Conservation (phyloP, 2,888 invertebrate genomes). For the Pycnomerus fuliginosus region DNA sequence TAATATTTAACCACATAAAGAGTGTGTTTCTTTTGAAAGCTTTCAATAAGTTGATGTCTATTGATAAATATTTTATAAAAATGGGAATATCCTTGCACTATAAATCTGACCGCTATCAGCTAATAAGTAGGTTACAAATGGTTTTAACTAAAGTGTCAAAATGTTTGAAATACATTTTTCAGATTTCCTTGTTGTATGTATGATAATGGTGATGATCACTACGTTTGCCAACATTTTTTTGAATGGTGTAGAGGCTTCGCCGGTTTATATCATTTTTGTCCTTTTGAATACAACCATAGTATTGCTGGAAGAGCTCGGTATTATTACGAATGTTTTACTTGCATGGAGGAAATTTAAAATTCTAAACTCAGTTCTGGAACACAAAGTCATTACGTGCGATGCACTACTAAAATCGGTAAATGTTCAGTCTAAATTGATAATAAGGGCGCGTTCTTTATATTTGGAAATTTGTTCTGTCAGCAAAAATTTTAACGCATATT, state of each 20-base stretch:
- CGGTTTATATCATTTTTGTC: slow-evolving; percentile 1
- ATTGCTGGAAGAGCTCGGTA: slow-evolving; percentile 5
- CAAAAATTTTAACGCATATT: slow-evolving; percentile 14
- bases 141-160: slow-evolving; percentile 3
- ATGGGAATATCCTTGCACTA: background rate
- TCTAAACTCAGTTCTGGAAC: slow-evolving; percentile 1
- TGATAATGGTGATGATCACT: background rate
- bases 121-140: background rate
- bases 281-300: slow-evolving; percentile 1
- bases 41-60: slow-evolving; percentile 1
- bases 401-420: background rate
- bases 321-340: slow-evolving; percentile 2
- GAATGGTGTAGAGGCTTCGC: background rate
- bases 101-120: background rate
- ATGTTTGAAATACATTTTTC: too few species aligned
- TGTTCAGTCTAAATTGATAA: slow-evolving; percentile 3
- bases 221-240: background rate
- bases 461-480: slow-evolving; percentile 9
- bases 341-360: background rate
- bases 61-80: slow-evolving; percentile 3
- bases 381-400: background rate
- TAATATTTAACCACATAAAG: slow-evolving; percentile 2
- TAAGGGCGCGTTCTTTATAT: slow-evolving; percentile 10
- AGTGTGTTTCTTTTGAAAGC: background rate
- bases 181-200: background rate